These are phyloP conservation scores for Anoplophora glabripennis DNA, from an alignment of 1,140 invertebrate species.

Conservation along the genomic window DNA sequence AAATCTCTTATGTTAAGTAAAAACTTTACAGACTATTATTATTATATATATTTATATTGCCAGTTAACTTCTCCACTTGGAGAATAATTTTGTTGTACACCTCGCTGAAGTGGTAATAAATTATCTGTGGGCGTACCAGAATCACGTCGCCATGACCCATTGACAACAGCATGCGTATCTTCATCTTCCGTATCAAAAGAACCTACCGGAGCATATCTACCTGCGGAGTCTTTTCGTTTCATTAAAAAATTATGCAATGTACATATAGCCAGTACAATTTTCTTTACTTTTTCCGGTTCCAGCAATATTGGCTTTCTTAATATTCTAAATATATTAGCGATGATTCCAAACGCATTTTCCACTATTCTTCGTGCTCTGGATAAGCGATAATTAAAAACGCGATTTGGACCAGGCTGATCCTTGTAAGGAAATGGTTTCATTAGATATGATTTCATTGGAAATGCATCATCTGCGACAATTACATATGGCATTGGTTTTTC, in stretches of 20 bases:
- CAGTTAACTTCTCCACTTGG: conserved; percentile 13
- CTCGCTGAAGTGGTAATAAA: conserved; percentile 5
- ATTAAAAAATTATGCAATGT: conserved; percentile 26
- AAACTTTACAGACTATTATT: neutral
- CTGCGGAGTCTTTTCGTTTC: conserved; percentile 6
- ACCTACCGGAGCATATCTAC: conserved; percentile 14
- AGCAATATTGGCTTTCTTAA: conserved; percentile 19
- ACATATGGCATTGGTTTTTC: conserved; percentile 26
- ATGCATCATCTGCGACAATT: conserved; percentile 33
- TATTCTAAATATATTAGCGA: conserved; percentile 37
- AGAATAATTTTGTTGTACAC: conserved; percentile 5
- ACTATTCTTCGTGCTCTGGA: conserved; percentile 45
- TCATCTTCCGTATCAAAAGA: conserved; percentile 21
- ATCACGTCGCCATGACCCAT: conserved; percentile 17
- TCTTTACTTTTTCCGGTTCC: conserved; percentile 20
- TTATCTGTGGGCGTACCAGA: neutral
- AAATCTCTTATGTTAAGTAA: neutral
- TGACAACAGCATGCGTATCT: neutral
- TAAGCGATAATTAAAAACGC: conserved; percentile 50
- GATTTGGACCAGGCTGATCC: conserved; percentile 16
- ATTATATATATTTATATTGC: conserved; percentile 20
- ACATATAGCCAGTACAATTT: conserved; percentile 20
- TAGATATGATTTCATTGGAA: conserved; percentile 28
- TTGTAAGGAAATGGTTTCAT: conserved; percentile 27
- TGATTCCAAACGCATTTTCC: conserved; percentile 48